Evolutionary conservation across 2,113 vertebrate species (phyloP).

Genomic region (Stomatorhinus ivindoensis): DNA sequence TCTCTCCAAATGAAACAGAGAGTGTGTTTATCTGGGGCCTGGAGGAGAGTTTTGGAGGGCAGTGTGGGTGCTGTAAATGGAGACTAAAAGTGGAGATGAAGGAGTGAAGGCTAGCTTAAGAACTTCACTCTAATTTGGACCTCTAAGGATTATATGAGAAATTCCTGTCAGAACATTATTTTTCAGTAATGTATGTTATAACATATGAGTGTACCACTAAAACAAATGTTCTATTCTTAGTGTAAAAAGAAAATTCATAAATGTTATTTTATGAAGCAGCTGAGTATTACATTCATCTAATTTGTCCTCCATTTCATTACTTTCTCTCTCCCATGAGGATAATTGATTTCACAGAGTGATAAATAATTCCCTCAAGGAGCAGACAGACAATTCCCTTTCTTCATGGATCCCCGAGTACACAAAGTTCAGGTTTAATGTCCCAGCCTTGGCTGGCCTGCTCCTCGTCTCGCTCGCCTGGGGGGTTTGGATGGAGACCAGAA

Average conservation of each 20-base stretch:
- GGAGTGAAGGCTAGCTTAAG: not conserved
- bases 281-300: not conserved
- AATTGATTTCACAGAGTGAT: constrained; percentile 45
- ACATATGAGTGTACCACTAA: not conserved
- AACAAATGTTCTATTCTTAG: not conserved
- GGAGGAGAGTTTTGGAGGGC: not conserved
- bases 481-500: not conserved
- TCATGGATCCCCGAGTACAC: not conserved
- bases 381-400: constrained; percentile 24
- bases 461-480: not conserved
- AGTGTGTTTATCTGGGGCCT: not conserved
- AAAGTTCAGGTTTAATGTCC: not conserved
- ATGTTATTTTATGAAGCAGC: not conserved
- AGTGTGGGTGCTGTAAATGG: not conserved
- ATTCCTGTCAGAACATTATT: not conserved
- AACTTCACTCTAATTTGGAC: not conserved
- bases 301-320: not conserved
- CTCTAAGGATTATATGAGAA: not conserved
- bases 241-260: not conserved
- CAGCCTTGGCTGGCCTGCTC: not conserved
- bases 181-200: not conserved
- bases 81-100: not conserved
- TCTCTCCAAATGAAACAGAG: not conserved
- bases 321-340: constrained; percentile 38
- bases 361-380: constrained; percentile 49